Base-by-base conservation (phyloP, 2,888 invertebrate genomes). In the Acanthosepion pharaonis region DNA sequence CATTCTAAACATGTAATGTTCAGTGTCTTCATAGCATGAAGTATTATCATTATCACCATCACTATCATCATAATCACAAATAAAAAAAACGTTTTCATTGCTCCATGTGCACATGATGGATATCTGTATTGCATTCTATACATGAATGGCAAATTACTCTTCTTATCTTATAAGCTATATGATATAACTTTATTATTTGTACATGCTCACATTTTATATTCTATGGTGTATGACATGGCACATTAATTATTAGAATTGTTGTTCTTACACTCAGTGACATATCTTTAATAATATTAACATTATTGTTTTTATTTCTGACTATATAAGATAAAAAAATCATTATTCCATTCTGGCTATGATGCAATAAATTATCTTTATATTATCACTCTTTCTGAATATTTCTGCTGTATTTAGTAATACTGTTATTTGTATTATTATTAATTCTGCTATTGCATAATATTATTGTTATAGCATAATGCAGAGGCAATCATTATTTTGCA, bases 11-110 rank as follows among this genome's bases (percentile, higher is more conserved):
- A 33, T 78, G n/a, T 18, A 78, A n/a, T 78, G 78, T 78, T 78
- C 78, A 78, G 78, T 78, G 78, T 78, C 8, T 78, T 78, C 78
- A 78, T 78, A 78, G 78, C 78, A 78, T 78, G 78, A 78, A 78
- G 78, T 78, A n/a, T 78, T 33, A 78, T 78, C 78, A 78, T 78
- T n/a, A 78, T 78, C 78, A 78, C n/a, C 78, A n/a, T 78, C 78
- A 78, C n/a, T n/a, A 78, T 78, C n/a, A 78, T 78, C 78, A 78
- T 18, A 9, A 78, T n/a, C 78, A 78, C 28, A 0, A 78, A n/a
- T 28, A 78, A n/a, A 8, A 8, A 78, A n/a, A 78, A n/a, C 1
- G n/a, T 78, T 15, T n/a, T 33, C 11, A 78, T 33, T 78, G 5
- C 33, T 78, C 33, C 78, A 78, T 78, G 78, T 78, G 78, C n/a